phyloP scores from a whole-genome alignment of 2,888 invertebrate species.

The Mythimna vitellina region DNA sequence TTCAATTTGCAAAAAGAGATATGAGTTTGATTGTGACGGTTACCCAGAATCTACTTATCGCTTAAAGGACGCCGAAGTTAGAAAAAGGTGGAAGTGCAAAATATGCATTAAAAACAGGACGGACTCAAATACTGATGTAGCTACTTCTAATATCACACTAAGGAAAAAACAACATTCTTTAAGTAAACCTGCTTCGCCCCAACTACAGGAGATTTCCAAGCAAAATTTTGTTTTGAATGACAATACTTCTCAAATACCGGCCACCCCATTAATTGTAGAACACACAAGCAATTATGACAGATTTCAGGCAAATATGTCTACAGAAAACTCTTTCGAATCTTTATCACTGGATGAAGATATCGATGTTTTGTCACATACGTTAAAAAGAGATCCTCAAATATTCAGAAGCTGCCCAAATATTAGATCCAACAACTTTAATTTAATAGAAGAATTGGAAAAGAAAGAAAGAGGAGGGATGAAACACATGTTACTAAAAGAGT shows the following conservation, averaged over 20 bases:
- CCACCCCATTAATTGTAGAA: no score
- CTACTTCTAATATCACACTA: background rate
- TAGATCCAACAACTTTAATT: no score
- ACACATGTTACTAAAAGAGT: no score
- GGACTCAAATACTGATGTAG: background rate
- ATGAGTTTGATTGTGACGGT: no score
- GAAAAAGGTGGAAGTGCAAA: background rate
- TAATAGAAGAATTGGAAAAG: no score
- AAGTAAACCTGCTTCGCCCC: background rate
- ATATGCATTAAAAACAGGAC: background rate
- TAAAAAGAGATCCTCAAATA: slow-evolving; percentile 5
- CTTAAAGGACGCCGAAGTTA: background rate
- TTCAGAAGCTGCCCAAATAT: background rate
- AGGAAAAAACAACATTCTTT: background rate
- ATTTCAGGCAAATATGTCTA: background rate
- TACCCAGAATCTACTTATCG: no score
- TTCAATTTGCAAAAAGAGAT: no score
- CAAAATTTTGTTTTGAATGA: no score
- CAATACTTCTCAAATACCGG: no score
- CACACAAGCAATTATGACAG: background rate
- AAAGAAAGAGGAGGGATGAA: no score
- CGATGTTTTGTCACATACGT: slow-evolving; percentile 9
- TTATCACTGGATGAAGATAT: slow-evolving; percentile 1
- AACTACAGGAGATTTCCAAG: background rate
- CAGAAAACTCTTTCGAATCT: background rate